Percentiles rank a stretch among this genome's conserved stretches.
Evolutionary conservation across 23 tunicate species (phyloP).

Genomic region (Aplidium turbinatum): DNA sequence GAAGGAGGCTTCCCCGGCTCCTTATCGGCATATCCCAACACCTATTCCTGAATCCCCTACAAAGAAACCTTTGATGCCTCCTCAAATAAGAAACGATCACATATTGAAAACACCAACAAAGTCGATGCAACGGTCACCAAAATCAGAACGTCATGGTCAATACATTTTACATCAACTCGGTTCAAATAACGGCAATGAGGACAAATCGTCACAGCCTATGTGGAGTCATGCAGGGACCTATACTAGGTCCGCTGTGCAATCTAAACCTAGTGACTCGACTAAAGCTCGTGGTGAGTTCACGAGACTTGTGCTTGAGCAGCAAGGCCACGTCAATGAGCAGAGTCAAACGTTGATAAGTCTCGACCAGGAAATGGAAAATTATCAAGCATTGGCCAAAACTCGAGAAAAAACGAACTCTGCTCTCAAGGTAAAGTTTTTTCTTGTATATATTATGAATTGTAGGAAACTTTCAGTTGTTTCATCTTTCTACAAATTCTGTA

Average conservation of each 20-base stretch:
- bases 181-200: background rate
- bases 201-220: background rate
- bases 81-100: constrained; percentile 14
- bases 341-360: constrained; percentile 38
- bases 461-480: too few species aligned
- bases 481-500: too few species aligned
- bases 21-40: background rate
- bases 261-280: constrained; percentile 13
- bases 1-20: too few species aligned
- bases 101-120: too few species aligned
- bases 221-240: background rate
- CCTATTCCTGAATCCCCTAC: constrained; percentile 12
- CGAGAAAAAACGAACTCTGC: constrained; percentile 19
- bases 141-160: too few species aligned
- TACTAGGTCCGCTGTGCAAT: background rate
- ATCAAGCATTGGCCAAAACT: constrained; percentile 51
- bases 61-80: constrained; percentile 55
- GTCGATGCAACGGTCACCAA: too few species aligned
- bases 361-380: constrained; percentile 48
- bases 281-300: constrained; percentile 77
- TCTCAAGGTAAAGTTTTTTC: constrained; percentile 34
- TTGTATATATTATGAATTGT: too few species aligned
- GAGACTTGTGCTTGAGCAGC: constrained; percentile 65
- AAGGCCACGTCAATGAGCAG: constrained; percentile 72
- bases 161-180: too few species aligned